Evolutionary conservation across 1,140 invertebrate genomes (phyloP).

Genomic region (Cherax destructor): DNA sequence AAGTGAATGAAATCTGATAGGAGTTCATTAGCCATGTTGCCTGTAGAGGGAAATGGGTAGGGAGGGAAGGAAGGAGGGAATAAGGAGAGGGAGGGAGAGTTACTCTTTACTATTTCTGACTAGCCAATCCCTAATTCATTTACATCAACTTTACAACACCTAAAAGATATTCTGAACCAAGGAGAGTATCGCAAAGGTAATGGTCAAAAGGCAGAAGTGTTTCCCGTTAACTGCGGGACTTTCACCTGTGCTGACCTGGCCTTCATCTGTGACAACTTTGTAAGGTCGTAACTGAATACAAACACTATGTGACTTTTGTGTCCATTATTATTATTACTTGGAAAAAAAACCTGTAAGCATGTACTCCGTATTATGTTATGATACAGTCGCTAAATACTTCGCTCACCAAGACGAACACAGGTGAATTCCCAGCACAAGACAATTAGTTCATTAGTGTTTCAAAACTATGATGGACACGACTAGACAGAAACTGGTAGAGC

Average conservation of each 20-base stretch:
- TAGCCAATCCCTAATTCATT: constrained; percentile 59
- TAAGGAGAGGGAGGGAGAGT: too few relatives aligned
- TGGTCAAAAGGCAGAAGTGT: constrained; percentile 60
- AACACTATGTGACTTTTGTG: too few relatives aligned
- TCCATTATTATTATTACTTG: too few relatives aligned
- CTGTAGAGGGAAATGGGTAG: neutral
- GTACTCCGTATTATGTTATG: too few relatives aligned
- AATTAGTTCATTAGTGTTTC: constrained; percentile 49
- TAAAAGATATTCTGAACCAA: constrained; percentile 30
- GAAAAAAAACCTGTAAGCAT: too few relatives aligned
- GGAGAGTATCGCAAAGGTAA: constrained; percentile 10
- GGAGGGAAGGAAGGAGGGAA: too few relatives aligned
- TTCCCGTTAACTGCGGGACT: constrained; percentile 46
- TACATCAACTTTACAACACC: constrained; percentile 30
- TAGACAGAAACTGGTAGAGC: constrained; percentile 64
- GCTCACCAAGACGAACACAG: neutral
- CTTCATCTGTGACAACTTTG: neutral
- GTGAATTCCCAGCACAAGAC: neutral
- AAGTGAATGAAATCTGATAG: too few relatives aligned
- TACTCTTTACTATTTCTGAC: constrained; percentile 53
- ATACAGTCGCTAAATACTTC: too few relatives aligned
- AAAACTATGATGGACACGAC: constrained; percentile 58
- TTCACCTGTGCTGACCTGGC: neutral
- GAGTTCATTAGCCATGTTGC: neutral
- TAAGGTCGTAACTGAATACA: too few relatives aligned